Percentiles rank a stretch among this genome's conserved stretches.
These are phyloP conservation scores for Hycleus cichorii DNA, from an alignment of 1,140 invertebrate species.

Conservation along the genomic window DNA sequence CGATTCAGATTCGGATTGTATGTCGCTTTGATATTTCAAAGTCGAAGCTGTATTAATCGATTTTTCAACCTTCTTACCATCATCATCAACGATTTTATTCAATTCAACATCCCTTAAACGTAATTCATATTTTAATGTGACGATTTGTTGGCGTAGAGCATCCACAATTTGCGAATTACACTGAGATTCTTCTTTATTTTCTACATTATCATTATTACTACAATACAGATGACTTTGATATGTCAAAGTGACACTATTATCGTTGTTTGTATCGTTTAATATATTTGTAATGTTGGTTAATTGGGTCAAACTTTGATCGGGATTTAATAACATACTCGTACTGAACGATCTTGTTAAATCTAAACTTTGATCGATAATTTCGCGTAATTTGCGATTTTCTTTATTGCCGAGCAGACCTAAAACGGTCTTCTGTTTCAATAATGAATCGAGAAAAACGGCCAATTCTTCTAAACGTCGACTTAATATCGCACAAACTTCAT, in stretches of 20 bases:
- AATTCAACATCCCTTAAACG: conserved; percentile 43
- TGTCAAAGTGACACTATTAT: conserved; percentile 25
- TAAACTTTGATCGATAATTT: conserved; percentile 49
- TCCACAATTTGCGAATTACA: conserved; percentile 27
- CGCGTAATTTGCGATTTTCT: conserved; percentile 45
- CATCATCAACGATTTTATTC: conserved; percentile 30
- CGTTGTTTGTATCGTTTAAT: conserved; percentile 32
- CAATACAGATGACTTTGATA: conserved; percentile 35
- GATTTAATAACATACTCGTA: conserved; percentile 36
- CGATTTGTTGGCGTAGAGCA: conserved; percentile 36
- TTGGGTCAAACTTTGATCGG: conserved; percentile 39
- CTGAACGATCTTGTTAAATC: conserved; percentile 50
- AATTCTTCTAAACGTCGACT: conserved; percentile 60
- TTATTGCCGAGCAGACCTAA: conserved; percentile 45
- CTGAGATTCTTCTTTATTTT: conserved; percentile 27
- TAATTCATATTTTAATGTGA: conserved; percentile 42
- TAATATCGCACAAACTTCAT: conserved; percentile 55
- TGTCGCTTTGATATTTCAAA: conserved; percentile 24
- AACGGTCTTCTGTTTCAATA: conserved; percentile 56
- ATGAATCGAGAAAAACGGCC: conserved; percentile 61
- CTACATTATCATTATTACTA: conserved; percentile 30
- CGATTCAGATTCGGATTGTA: conserved; percentile 61
- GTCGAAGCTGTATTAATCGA: conserved; percentile 21
- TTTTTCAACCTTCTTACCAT: not conserved
- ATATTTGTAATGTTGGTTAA: conserved; percentile 44